A percentile compares a stretch with the other conserved stretches of the same genome.
Evolutionary conservation across 2,113 vertebrate species (phyloP).

Genomic region (Hippolais icterina): DNA sequence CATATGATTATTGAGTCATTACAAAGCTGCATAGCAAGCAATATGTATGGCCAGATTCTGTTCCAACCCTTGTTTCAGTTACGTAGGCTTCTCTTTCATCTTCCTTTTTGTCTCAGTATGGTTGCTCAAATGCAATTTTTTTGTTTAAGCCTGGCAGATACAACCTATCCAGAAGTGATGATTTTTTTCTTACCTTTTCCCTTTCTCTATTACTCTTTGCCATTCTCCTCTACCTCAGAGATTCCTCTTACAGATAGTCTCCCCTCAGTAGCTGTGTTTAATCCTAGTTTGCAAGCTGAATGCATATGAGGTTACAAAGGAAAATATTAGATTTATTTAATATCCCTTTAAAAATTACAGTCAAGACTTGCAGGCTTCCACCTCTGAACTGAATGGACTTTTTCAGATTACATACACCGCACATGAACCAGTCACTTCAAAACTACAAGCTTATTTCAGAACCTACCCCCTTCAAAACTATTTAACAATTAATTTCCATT

Average conservation of each 20-base stretch:
- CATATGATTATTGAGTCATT: neutral
- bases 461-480: neutral
- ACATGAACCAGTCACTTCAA: neutral
- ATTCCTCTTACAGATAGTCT: neutral
- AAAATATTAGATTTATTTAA: neutral
- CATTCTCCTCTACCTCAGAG: neutral
- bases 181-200: neutral
- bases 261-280: neutral
- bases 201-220: neutral
- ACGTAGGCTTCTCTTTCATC: neutral
- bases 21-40: neutral
- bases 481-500: constrained; percentile 30
- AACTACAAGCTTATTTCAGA: neutral
- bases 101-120: neutral
- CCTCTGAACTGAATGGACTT: neutral
- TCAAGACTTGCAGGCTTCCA: neutral
- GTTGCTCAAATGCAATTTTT: neutral
- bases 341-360: neutral
- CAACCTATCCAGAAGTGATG: neutral
- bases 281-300: neutral
- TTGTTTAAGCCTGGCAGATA: neutral
- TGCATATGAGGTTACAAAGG: neutral
- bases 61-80: neutral
- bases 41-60: neutral
- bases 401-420: neutral